A percentile compares a stretch with the other conserved stretches of the same genome.
Conservation (phyloP, 2,888 invertebrate species). For the Drosophila anomalata region DNA sequence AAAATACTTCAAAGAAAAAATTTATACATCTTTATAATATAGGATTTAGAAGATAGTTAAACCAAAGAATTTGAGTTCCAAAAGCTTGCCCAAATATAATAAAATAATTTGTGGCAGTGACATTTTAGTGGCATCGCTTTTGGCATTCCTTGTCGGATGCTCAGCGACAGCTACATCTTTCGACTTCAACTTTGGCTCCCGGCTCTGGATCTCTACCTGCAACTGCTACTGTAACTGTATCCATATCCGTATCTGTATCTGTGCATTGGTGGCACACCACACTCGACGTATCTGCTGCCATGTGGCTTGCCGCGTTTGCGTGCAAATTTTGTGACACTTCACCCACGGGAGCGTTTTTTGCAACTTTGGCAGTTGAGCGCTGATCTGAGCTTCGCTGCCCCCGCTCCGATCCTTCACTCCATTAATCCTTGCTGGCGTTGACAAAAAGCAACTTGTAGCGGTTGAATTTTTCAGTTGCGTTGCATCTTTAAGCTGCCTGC, state of each 20-base stretch:
- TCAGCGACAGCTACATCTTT: slow-evolving; percentile 5
- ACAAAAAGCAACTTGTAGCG: slow-evolving; percentile 57
- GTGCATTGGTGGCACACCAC: slow-evolving; percentile 9
- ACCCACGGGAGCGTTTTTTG: slow-evolving; percentile 71
- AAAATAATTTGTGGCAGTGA: neutral
- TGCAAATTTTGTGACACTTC: slow-evolving; percentile 77
- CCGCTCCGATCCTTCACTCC: slow-evolving; percentile 46
- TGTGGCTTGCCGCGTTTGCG: slow-evolving; percentile 73
- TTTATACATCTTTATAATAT: neutral
- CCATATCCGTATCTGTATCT: slow-evolving; percentile 29
- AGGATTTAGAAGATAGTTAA: neutral
- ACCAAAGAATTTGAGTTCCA: too few species aligned
- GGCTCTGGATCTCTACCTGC: slow-evolving; percentile 19
- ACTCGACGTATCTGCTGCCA: slow-evolving; percentile 48
- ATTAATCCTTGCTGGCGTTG: slow-evolving; percentile 69
- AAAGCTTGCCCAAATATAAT: neutral
- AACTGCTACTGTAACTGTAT: slow-evolving; percentile 21
- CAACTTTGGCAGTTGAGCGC: slow-evolving; percentile 35
- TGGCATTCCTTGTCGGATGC: neutral
- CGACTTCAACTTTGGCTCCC: slow-evolving; percentile 31
- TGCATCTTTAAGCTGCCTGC: slow-evolving; percentile 31
- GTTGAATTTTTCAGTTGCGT: slow-evolving; percentile 27
- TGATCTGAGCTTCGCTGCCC: slow-evolving; percentile 18
- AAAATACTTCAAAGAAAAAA: neutral
- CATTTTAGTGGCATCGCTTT: slow-evolving; percentile 9